These are phyloP conservation scores for Oreamnos americanus DNA, from an alignment of 2,113 vertebrate genomes.

Conservation along the genomic window DNA sequence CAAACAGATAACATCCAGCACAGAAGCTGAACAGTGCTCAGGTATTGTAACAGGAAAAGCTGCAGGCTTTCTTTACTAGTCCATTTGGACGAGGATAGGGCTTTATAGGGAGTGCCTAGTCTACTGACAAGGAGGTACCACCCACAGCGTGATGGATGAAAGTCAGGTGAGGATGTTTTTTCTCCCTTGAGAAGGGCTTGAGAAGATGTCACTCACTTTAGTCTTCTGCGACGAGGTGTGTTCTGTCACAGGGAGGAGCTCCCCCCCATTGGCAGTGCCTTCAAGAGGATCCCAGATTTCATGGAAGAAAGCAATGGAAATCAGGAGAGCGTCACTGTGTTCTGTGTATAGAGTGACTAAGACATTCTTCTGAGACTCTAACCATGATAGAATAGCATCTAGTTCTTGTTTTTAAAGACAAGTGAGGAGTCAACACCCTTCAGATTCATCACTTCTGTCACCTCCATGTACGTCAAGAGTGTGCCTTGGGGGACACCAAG, in stretches of 20 bases:
- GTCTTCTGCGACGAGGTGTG: background rate
- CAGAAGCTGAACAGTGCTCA: background rate
- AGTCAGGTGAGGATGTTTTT: background rate
- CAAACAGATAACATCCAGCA: background rate
- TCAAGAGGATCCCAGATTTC: background rate
- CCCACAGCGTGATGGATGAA: background rate
- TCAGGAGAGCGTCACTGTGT: background rate
- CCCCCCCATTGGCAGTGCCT: background rate
- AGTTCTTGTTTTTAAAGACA: background rate
- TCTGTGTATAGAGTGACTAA: background rate
- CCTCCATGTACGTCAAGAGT: background rate
- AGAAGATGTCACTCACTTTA: background rate
- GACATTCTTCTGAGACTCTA: background rate
- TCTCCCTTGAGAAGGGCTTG: background rate
- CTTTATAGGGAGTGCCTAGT: background rate
- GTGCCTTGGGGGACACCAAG: background rate
- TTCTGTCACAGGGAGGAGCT: background rate
- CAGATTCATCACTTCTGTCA: background rate
- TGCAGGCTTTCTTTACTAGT: background rate
- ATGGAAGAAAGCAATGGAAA: background rate
- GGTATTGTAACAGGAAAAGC: background rate
- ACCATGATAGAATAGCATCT: background rate
- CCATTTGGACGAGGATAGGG: background rate
- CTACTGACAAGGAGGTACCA: background rate
- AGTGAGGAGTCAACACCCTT: background rate